Base-by-base conservation (phyloP, 2,888 invertebrate species). In the Xestia xanthographa region DNA sequence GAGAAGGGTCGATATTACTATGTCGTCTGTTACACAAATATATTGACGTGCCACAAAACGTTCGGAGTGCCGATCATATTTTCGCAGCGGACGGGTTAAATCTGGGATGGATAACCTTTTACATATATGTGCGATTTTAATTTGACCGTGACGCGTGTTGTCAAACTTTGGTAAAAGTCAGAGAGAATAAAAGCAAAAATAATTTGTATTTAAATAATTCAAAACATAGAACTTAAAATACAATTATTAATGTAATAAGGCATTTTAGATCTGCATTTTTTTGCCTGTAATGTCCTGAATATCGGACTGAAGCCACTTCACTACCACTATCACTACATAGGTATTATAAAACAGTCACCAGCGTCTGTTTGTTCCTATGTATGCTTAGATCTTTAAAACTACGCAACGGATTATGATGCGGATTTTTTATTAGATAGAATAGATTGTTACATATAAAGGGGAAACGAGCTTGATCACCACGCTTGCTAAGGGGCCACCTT, bases 1-100 rank as follows among this genome's bases (percentile, higher is more conserved):
- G 88, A 88, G 82, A 75, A 87, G 89, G 89, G 88, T 87, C 67
- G 50, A 83, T 84, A 82, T 83, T 82, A 80, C 80, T 77, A 77
- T 77, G 75, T 82, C 76, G 79, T 79, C 80, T 84, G 81, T 88
- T 77, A 83, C 70, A 79, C 75, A 83, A 80, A 84, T 78, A 85
- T 85, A 83, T 83, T 82, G 80, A 80, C 77, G 86, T 66, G 70
- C 67, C 77, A 76, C 74, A 72, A 70, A 82, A 78, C 72, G 70
- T 71, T 82, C 45, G 38, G 75, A 80, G 58, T 53, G 68, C 66
- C 77, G 79, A 66, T 84, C 85, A 87, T 87, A 87, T 84, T 88
- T 87, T 78, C 69, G 60, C 34, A 67, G 67, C 43, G n/a, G 45
- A 69, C 68, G 81, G 83, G 75, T 80, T 81, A 58, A 73, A 38